A percentile compares a stretch with the other conserved stretches of the same genome.
Conservation (phyloP, 2,113 vertebrate species). For the Chitala chitala region DNA sequence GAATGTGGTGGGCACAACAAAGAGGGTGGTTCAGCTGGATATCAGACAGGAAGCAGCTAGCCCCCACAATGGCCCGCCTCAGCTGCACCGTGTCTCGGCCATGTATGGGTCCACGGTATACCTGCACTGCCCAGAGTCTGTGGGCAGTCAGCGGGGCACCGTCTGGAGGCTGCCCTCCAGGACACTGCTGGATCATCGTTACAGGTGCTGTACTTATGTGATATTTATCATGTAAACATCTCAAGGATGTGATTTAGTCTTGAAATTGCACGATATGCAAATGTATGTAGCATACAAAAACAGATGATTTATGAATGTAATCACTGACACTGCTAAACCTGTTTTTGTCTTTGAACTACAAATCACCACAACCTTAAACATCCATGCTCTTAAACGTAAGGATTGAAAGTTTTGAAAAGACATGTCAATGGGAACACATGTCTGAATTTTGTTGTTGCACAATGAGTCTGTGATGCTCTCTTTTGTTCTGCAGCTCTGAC, state of each 20-base stretch:
- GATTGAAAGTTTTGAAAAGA: not conserved
- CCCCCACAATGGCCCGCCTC: slow-evolving; percentile 40
- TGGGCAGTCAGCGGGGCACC: slow-evolving; percentile 48
- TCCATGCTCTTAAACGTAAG: no score
- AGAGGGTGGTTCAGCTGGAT: slow-evolving; percentile 53
- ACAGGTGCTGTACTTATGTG: slow-evolving; percentile 50
- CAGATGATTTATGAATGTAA: no score
- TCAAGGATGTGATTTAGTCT: not conserved
- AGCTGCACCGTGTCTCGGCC: slow-evolving; percentile 58
- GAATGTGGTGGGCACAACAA: slow-evolving; percentile 58
- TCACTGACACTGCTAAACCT: no score
- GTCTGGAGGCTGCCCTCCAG: slow-evolving; percentile 66
- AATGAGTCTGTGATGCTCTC: not conserved
- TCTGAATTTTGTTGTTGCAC: not conserved
- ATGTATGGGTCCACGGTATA: slow-evolving; percentile 66
- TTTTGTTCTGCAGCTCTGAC: slow-evolving; percentile 52
- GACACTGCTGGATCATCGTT: slow-evolving; percentile 55
- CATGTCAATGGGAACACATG: not conserved
- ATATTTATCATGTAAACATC: not conserved
- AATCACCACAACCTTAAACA: no score
- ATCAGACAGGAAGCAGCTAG: slow-evolving; percentile 42
- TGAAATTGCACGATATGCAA: no score
- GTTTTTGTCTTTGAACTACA: no score
- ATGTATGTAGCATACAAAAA: no score
- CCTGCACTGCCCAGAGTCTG: slow-evolving; percentile 66